phyloP scores from a whole-genome alignment of 2,113 vertebrate genomes.

The Neolamprologus brichardi region DNA sequence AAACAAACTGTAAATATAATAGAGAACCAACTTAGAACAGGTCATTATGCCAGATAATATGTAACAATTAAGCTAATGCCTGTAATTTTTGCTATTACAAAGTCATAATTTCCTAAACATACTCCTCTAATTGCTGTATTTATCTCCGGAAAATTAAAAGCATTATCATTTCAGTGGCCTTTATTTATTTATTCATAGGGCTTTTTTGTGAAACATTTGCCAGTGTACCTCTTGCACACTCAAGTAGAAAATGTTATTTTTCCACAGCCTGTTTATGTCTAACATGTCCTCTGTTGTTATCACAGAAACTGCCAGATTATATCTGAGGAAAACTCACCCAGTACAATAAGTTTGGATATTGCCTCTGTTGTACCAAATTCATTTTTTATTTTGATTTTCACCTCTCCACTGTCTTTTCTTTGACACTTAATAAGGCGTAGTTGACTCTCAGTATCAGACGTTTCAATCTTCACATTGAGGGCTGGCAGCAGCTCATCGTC shows the following conservation, averaged over 20 bases:
- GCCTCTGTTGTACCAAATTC: constrained; percentile 75
- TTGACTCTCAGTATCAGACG: constrained; percentile 56
- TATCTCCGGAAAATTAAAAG: not conserved
- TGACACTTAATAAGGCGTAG: constrained; percentile 73
- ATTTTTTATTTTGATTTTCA: constrained; percentile 82
- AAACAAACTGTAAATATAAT: not conserved
- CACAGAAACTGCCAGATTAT: not conserved
- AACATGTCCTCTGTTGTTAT: not conserved
- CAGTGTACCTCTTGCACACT: not conserved
- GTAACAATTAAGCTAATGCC: not conserved
- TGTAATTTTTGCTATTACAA: not conserved
- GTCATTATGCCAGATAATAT: not conserved
- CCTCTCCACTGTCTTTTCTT: constrained; percentile 78
- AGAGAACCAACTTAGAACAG: not conserved
- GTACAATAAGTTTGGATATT: constrained; percentile 72
- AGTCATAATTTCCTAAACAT: not conserved
- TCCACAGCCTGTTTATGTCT: not conserved
- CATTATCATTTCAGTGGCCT: not conserved
- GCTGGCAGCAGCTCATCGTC: constrained; percentile 66
- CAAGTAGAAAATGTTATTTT: accelerated
- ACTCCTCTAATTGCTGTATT: not conserved
- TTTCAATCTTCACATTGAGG: constrained; percentile 66
- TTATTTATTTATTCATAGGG: not conserved
- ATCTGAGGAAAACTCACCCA: constrained; percentile 69
- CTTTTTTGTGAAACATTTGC: not conserved